phyloP scores from a whole-genome alignment of 2,888 invertebrate species.

The Schizotus pectinicornis region DNA sequence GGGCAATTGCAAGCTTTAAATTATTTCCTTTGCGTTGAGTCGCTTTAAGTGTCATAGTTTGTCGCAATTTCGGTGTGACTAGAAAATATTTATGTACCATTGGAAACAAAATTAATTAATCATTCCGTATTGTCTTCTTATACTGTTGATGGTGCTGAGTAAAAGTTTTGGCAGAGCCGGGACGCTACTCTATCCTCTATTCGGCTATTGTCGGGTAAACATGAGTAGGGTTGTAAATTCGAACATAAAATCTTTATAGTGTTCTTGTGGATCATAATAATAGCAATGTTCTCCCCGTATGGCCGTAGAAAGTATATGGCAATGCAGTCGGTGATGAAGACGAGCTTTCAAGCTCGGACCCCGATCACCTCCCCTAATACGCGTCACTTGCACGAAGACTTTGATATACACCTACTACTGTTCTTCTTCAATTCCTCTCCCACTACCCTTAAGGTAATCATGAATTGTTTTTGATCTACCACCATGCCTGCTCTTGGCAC shows the following conservation, averaged over 20 bases:
- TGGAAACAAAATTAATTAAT: constrained; percentile 18
- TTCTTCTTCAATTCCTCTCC: constrained; percentile 1
- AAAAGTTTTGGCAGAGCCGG: constrained; percentile 21
- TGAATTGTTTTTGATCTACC: constrained; percentile 21
- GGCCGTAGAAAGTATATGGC: constrained; percentile 18
- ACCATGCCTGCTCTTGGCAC: constrained; percentile 4
- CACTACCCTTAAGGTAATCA: constrained; percentile 10
- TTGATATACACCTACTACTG: constrained; percentile 20
- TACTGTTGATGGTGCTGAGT: constrained; percentile 9
- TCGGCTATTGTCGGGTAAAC: constrained; percentile 24
- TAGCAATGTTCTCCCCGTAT: constrained; percentile 25
- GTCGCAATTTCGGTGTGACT: constrained; percentile 3
- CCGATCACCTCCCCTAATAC: constrained; percentile 5
- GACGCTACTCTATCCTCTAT: constrained; percentile 9
- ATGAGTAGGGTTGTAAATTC: constrained; percentile 28
- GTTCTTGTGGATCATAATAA: constrained; percentile 31
- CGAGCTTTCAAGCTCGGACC: constrained; percentile 5
- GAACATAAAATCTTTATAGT: constrained; percentile 29
- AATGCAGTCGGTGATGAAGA: constrained; percentile 12
- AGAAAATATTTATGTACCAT: background rate
- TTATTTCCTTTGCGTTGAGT: constrained; percentile 6
- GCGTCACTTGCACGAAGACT: constrained; percentile 22
- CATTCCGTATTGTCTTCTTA: constrained; percentile 17
- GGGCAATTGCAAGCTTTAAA: background rate
- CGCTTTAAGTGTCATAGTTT: constrained; percentile 8